Evolutionary conservation across 2,113 vertebrate genomes (phyloP), one percentile per base, ranked within the genome.

Genomic region (Pimephales promelas): DNA sequence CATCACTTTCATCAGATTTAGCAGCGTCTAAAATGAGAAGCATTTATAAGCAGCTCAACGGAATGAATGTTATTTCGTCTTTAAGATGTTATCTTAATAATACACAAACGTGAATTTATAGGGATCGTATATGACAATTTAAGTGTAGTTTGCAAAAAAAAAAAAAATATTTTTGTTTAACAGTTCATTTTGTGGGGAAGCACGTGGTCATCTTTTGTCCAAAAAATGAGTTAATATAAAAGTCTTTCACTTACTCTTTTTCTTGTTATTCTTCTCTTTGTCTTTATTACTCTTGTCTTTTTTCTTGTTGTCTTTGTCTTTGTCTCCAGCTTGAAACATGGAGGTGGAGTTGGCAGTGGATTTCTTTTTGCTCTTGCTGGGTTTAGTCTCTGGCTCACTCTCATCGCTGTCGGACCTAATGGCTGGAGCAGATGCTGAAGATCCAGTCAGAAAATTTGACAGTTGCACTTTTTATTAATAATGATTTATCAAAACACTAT

Each of bases 351-450:
- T 40, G 2, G 88, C 14, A 0, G 57, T 22, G 10, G 92, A 0
- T 90, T 94, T 93, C 92, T 95, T 90, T 90, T 94, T 92, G 79
- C 91, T 90, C 92, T 95, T 92, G 88, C 87, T 88, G 49, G 87
- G 78, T 86, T 95, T 96, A 62, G 90, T 87, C 11, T 95, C 94
- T 0, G 94, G 93, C 71, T 95, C 94, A 0, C 95, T 95, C 57
- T 95, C 94, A 0, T 94, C 93, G 5, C 94, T 95, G 0, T 94
- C 95, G 16, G 91, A 90, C 54, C 90, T 93, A 64, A 78, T 28
- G 45, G 24, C 73, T 83, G 61, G 14, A 22, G 34, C 57, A 34
- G 6, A 36, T 2, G 45, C 10, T 57, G 18, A 81, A 56, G 18
- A 14, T 76, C 10, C 49, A 36, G 73, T n/a, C 10, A 13, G 59